Conservation (phyloP, 2,797 vertebrate genomes). For the Argentina silus region DNA sequence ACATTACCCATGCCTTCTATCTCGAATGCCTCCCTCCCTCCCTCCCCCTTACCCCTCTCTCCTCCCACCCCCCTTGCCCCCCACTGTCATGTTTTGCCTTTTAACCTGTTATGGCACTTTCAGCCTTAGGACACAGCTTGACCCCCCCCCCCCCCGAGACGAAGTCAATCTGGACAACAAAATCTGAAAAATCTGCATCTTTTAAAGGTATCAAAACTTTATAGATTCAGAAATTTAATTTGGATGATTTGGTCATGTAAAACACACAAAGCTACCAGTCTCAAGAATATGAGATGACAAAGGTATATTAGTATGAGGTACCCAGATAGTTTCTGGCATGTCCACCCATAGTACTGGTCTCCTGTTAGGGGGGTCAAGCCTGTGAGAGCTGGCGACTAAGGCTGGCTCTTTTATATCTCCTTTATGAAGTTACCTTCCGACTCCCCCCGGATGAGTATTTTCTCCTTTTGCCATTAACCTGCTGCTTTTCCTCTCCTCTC, state of each 20-base stretch:
- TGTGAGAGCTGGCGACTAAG: constrained; percentile 77
- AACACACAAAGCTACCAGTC: not conserved
- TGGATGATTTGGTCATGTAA: not conserved
- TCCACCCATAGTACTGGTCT: constrained; percentile 26
- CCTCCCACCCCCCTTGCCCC: constrained; percentile 27
- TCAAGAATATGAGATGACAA: too few species aligned
- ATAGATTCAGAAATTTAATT: not conserved
- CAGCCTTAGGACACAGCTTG: constrained; percentile 81
- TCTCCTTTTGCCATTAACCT: constrained; percentile 97
- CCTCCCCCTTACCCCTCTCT: constrained; percentile 48
- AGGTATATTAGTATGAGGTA: too few species aligned
- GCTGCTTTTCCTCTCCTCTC: constrained; percentile 97
- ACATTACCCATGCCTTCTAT: constrained; percentile 73
- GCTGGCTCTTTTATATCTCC: constrained; percentile 74
- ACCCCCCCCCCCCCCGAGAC: constrained; percentile 60
- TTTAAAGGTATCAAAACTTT: not conserved
- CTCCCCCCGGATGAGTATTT: constrained; percentile 81
- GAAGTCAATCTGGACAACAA: constrained; percentile 12
- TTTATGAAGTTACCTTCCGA: constrained; percentile 72
- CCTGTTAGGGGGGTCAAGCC: constrained; percentile 68
- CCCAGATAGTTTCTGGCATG: too few species aligned
- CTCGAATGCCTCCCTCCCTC: constrained; percentile 65
- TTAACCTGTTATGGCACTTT: constrained; percentile 74
- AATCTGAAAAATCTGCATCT: too few species aligned
- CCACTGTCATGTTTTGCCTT: constrained; percentile 75